phyloP scores from a whole-genome alignment of 2,888 invertebrate genomes.

The Macrostomum cliftonense region DNA sequence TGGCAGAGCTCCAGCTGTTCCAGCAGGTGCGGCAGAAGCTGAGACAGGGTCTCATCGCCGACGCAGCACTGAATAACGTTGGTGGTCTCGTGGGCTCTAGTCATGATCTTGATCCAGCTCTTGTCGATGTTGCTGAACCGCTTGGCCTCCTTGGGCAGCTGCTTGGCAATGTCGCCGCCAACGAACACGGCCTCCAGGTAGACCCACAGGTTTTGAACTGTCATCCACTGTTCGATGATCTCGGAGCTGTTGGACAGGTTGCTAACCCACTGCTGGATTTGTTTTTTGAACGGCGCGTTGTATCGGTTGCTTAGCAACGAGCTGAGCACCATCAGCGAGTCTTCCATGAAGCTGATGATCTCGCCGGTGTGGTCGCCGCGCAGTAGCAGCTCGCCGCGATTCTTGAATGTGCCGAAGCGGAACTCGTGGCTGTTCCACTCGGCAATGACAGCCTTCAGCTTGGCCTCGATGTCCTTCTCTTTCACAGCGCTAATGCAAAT shows the following conservation, averaged over 20 bases:
- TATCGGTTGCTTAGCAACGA: slow-evolving; percentile 79
- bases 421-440: slow-evolving; percentile 72
- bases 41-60: slow-evolving; percentile 36
- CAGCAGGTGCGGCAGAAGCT: slow-evolving; percentile 34
- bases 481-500: slow-evolving; percentile 94
- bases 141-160: slow-evolving; percentile 50
- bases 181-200: slow-evolving; percentile 92
- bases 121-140: slow-evolving; percentile 38
- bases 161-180: slow-evolving; percentile 90
- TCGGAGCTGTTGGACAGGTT: slow-evolving; percentile 87
- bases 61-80: slow-evolving; percentile 38
- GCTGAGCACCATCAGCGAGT: slow-evolving; percentile 80
- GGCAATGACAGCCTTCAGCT: slow-evolving; percentile 73
- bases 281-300: slow-evolving; percentile 83
- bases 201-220: slow-evolving; percentile 95
- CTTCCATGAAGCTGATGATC: slow-evolving; percentile 78
- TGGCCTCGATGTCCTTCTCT: slow-evolving; percentile 89
- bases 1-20: slow-evolving; percentile 38
- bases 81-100: slow-evolving; percentile 34
- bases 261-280: slow-evolving; percentile 82
- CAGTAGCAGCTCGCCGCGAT: slow-evolving; percentile 69
- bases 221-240: slow-evolving; percentile 78
- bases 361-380: slow-evolving; percentile 84
- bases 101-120: slow-evolving; percentile 39
- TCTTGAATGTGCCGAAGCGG: slow-evolving; percentile 82